Evolutionary conservation across 1,140 invertebrate genomes (phyloP), one percentile per base, ranked within the genome.

Genomic region (Anoplophora glabripennis): DNA sequence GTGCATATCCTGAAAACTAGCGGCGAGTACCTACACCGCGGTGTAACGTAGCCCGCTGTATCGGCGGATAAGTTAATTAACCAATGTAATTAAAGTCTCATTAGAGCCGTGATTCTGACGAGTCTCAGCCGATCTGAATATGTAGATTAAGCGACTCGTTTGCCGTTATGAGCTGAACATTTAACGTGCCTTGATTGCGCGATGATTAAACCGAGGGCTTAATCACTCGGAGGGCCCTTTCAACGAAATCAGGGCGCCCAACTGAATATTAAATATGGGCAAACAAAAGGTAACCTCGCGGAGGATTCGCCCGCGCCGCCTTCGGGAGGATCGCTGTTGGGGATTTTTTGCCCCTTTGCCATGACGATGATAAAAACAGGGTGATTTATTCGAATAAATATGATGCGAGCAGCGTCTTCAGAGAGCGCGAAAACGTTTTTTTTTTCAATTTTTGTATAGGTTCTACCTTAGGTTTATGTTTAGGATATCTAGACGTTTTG

Each of bases 151-250:
- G 57, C 64, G 48, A 40, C 64, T 44, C 55, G 55, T 61, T 57
- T 53, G 52, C 55, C 42, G 47, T 54, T 59, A 65, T 56, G 58
- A 65, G 57, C 56, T 46, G 47, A 56, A 58, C 60, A 47, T 63
- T 65, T 63, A 65, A 65, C 64, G 63, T 61, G 63, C 55, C 54
- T 48, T 53, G 63, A 65, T 65, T 65, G 54, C 59, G 42, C 54
- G 62, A 61, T 58, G 59, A 61, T 64, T 52, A 17, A 52, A 41
- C 17, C 34, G 36, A 14, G 10, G 17, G 17, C 45, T 21, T 57
- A 36, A 21, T 38, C 33, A 57, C 36, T 28, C 14, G 40, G 33
- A 15, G 14, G 17, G 17, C 37, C 34, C 21, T 45, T 48, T 51
- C 46, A 57, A 5, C 33, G 17, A 34, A 51, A 51, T 51, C 48